Base-by-base conservation (phyloP, 2,888 invertebrate genomes). In the Erebia ligea region DNA sequence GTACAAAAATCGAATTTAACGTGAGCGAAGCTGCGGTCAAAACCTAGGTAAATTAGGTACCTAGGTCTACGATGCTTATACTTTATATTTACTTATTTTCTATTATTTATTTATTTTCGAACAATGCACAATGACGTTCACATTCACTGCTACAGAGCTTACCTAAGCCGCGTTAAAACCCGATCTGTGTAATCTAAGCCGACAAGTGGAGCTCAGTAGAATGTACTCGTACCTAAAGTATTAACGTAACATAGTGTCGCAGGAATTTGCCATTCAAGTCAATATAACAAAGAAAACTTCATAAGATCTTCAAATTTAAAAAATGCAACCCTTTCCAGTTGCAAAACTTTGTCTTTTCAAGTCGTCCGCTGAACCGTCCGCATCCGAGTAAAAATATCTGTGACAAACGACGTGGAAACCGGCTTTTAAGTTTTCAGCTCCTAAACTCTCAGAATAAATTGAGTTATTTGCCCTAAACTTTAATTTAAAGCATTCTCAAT, bases 161-260 rank as follows among this genome's bases (percentile, higher is more conserved):
- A 25, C 25, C 50, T 63, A 50, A 63, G 25, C 21, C 10, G 1
- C 63, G n/a, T 45, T 64, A 52, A 64, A 50, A 59, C 52, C n/a
- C 52, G 52, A 65, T n/a, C 42, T 42, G 19, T 50, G 34, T 70
- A 54, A 59, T 54, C 69, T 66, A 66, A 70, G 25, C 45, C 15
- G 54, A 25, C 42, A 61, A 66, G 45, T 70, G 66, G 45, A 61
- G 59, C 54, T 70, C n/a, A n/a, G n/a, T n/a, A n/a, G n/a, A n/a
- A 61, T 66, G 69, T 42, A n/a, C n/a, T n/a, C n/a, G n/a, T n/a
- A 59, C 25, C 9, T 13, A 2, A n/a, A n/a, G 13, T 52, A 52
- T 52, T 52, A 64, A 10, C 52, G 4, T 64, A 64, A 64, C 50
- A 48, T 48, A 63, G 48, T 10, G 17, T 52, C 34, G 61, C 61